Conservation (phyloP, 2,888 invertebrate species). For the Drosophila gaucha region DNA sequence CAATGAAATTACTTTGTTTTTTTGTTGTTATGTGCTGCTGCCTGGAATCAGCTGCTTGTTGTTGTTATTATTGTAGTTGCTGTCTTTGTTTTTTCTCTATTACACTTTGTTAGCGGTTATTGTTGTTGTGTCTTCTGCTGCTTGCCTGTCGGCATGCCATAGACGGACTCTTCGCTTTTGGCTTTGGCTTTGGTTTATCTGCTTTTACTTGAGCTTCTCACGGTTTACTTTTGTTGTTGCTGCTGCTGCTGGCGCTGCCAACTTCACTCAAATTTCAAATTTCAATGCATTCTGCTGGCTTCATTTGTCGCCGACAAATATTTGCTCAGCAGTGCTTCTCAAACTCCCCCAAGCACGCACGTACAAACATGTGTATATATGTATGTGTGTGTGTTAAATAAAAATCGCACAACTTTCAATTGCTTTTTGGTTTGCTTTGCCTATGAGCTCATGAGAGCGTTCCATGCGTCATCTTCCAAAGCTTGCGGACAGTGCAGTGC, state of each 20-base stretch:
- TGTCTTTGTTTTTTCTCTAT: constrained; percentile 58
- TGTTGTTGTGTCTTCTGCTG: constrained; percentile 35
- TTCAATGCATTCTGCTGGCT: constrained; percentile 58
- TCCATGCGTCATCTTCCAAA: constrained; percentile 44
- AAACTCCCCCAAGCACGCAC: constrained; percentile 33
- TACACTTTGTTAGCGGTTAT: constrained; percentile 50
- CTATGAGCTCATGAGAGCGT: constrained; percentile 52
- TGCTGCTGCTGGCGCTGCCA: constrained; percentile 42
- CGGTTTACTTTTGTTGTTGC: constrained; percentile 80
- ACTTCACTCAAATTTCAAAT: constrained; percentile 66
- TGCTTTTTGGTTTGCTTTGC: constrained; percentile 26
- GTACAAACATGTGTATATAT: constrained; percentile 4
- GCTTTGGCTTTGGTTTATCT: constrained; percentile 73
- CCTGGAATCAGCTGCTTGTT: constrained; percentile 68
- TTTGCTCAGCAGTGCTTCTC: constrained; percentile 42
- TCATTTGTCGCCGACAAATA: constrained; percentile 48
- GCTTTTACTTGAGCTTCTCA: constrained; percentile 79
- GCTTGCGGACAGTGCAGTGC: constrained; percentile 17
- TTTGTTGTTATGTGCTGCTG: constrained; percentile 30
- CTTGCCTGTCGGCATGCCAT: constrained; percentile 63
- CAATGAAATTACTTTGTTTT: constrained; percentile 75
- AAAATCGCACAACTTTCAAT: constrained; percentile 39
- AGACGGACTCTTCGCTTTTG: constrained; percentile 37
- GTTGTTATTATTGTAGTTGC: constrained; percentile 28
- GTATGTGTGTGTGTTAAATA: constrained; percentile 24